phyloP scores from a whole-genome alignment of 92 coral and sea anemone genomes.

The Plumapathes pennacea region DNA sequence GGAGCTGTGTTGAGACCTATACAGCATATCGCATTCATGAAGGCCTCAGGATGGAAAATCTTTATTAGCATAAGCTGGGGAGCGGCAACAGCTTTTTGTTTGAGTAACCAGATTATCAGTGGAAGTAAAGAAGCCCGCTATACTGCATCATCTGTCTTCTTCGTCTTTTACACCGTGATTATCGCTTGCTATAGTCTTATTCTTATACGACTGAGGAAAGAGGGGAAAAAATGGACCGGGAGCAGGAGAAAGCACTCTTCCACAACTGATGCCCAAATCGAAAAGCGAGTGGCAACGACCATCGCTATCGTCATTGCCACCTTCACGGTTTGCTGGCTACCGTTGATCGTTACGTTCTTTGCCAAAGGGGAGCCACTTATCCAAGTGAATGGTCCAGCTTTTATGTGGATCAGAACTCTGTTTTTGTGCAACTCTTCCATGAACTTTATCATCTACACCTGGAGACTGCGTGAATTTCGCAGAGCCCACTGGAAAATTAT shows the following conservation, averaged over 20 bases:
- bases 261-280: slow-evolving; percentile 13
- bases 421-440: slow-evolving; percentile 43
- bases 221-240: no score
- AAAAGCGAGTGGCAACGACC: slow-evolving; percentile 37
- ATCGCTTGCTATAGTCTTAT: no score
- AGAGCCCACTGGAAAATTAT: slow-evolving; percentile 11
- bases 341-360: slow-evolving; percentile 7
- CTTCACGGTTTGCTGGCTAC: slow-evolving; percentile 35
- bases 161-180: no score
- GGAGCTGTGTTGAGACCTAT: slow-evolving; percentile 40
- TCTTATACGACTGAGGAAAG: no score
- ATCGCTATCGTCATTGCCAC: slow-evolving; percentile 27
- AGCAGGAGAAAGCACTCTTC: no score
- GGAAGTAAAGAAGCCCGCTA: no score
- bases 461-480: slow-evolving; percentile 19
- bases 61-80: slow-evolving; percentile 33
- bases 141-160: no score
- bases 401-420: slow-evolving; percentile 44
- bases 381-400: slow-evolving; percentile 11
- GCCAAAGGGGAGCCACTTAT: slow-evolving; percentile 2
- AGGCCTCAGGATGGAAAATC: slow-evolving; percentile 25
- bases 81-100: no score
- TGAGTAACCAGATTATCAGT: no score
- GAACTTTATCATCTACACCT: slow-evolving; percentile 46
- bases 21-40: slow-evolving; percentile 26